Base-by-base conservation (phyloP, 1,140 invertebrate genomes). In the Eumaeus atala region DNA sequence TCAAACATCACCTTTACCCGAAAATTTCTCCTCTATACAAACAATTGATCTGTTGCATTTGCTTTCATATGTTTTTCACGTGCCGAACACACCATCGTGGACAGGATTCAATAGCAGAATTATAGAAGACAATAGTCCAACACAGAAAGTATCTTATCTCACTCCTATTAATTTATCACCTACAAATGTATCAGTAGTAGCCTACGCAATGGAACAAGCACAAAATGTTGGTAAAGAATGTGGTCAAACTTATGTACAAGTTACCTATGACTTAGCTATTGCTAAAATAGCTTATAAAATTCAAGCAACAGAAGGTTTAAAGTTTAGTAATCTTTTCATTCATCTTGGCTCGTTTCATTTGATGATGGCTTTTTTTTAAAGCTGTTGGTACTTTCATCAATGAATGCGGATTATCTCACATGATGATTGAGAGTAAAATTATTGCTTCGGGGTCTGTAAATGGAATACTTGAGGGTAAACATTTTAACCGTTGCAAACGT, bases 351-450 rank as follows among this genome's bases (percentile, higher is more conserved):
- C 68, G 7, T 88, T 89, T 62, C 88, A 89, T 59, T 73, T 87
- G 18, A 71, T 76, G 70, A 67, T 88, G 69, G 64, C 87, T 14
- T 88, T 59, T n/a, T n/a, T 89, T 89, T 59, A 84, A 82, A 71
- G 79, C 77, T 8, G 42, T 88, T 14, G 87, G 84, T 37, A 83
- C 82, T 66, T 65, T 84, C 37, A 84, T 89, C 14, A 54, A 68
- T 51, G 70, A 78, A 38, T 80, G 77, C 67, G 87, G 82, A 18
- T 60, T 87, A 54, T 62, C 75, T 3, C 60, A 77, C 21, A 65
- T 88, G 0, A 64, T 85, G 59, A 67, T 79, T 33, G 70, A 89
- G 21, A 69, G 62, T 51, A 70, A 74, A 53, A 61, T 88, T 9
- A 38, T 88, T 7, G 85, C 83, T 47, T 65, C 35, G 62, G 86